A percentile compares a stretch with the other conserved stretches of the same genome.
Evolutionary conservation across 2,797 vertebrate genomes (phyloP).

Genomic region (Fistularia tabacaria): DNA sequence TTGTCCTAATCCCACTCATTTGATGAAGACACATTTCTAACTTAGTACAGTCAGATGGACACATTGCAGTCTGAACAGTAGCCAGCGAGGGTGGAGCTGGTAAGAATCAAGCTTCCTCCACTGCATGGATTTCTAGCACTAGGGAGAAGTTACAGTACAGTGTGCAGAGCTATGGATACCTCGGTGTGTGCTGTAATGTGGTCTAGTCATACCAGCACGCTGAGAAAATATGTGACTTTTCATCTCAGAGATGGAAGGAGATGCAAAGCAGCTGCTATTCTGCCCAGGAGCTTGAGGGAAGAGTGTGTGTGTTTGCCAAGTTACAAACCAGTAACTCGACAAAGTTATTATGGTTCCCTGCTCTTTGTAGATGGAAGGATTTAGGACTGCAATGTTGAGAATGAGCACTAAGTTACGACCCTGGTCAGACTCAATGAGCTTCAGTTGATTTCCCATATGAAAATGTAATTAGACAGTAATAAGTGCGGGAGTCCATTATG

Average conservation of each 20-base stretch:
- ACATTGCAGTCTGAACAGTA: conserved; percentile 7
- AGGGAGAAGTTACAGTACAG: conserved; percentile 20
- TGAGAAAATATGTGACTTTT: conserved; percentile 70
- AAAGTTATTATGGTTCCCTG: conserved; percentile 34
- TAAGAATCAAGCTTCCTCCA: conserved; percentile 18
- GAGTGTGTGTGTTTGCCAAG: conserved; percentile 33
- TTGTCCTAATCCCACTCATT: neutral
- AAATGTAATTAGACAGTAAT: conserved; percentile 22
- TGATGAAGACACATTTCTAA: neutral
- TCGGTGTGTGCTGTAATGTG: conserved; percentile 57
- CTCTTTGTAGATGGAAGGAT: conserved; percentile 19
- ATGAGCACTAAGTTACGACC: conserved; percentile 22
- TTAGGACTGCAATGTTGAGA: conserved; percentile 12
- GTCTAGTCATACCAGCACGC: conserved; percentile 57
- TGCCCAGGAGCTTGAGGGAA: conserved; percentile 45
- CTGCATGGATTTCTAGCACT: conserved; percentile 20
- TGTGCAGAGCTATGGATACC: conserved; percentile 31
- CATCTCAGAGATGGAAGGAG: conserved; percentile 44
- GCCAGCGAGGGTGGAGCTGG: conserved; percentile 19
- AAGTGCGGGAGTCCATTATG: conserved; percentile 12
- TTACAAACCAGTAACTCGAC: conserved; percentile 40
- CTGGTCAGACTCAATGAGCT: conserved; percentile 23
- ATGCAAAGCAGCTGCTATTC: conserved; percentile 69
- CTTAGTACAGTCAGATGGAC: neutral
- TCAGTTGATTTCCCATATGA: conserved; percentile 24